Percentiles rank a stretch among this genome's conserved stretches.
Evolutionary conservation across 2,888 invertebrate species (phyloP).

Genomic region (Arenicola marina): DNA sequence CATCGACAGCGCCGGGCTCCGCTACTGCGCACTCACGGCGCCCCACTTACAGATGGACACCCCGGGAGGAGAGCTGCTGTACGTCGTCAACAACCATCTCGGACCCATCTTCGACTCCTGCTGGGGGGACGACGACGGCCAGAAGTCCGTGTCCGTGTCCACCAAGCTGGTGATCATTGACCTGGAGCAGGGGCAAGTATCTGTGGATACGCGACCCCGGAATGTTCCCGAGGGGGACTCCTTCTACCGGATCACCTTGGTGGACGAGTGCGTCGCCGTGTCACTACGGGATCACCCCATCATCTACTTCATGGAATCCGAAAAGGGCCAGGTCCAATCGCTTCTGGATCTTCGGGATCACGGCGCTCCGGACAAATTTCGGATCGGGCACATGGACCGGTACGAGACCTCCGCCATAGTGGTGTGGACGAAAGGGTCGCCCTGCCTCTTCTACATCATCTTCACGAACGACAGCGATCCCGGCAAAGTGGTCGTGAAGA

Average conservation of each 20-base stretch:
- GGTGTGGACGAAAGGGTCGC: no score
- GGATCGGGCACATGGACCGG: no score
- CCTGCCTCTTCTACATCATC: no score
- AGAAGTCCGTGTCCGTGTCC: neutral
- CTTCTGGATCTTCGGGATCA: no score
- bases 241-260: neutral
- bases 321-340: no score
- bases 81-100: neutral
- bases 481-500: no score
- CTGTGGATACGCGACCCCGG: neutral
- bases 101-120: neutral
- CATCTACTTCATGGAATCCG: no score
- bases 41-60: neutral
- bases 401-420: no score
- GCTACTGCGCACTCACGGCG: neutral
- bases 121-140: neutral
- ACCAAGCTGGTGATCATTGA: neutral
- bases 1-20: neutral
- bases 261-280: no score
- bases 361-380: no score
- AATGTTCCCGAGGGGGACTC: neutral
- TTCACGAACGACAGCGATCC: no score
- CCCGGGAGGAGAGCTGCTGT: neutral
- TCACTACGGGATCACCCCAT: no score
- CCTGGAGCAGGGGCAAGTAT: neutral